phyloP scores from a whole-genome alignment of 2,797 vertebrate genomes.

The Acropternis orthonyx region DNA sequence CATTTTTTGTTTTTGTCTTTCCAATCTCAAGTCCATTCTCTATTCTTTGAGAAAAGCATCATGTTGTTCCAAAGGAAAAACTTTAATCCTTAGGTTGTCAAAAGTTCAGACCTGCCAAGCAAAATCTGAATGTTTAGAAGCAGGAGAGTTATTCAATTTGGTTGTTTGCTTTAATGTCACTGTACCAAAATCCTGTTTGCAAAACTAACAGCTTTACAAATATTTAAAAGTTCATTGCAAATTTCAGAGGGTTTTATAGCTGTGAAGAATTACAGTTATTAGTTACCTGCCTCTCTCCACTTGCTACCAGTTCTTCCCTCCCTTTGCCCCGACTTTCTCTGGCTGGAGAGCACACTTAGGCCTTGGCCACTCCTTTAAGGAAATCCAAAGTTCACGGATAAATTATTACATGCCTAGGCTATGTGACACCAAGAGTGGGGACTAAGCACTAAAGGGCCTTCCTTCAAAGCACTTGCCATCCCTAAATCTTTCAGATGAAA shows the following conservation, averaged over 20 bases:
- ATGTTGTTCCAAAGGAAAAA: background rate
- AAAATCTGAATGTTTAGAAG: background rate
- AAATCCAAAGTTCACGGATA: background rate
- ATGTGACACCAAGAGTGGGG: background rate
- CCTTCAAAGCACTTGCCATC: background rate
- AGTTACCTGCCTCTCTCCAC: background rate
- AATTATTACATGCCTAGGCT: background rate
- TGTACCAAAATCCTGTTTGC: background rate
- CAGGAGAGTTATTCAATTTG: background rate
- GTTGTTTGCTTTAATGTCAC: background rate
- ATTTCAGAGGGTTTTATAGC: background rate
- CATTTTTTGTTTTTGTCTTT: background rate
- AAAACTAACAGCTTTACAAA: background rate
- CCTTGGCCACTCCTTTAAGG: background rate
- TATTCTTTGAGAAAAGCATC: background rate
- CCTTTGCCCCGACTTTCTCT: background rate
- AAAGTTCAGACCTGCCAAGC: background rate
- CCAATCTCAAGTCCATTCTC: rapidly evolving
- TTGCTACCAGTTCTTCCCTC: background rate
- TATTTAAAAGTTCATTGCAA: background rate
- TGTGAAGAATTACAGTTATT: background rate
- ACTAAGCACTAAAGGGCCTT: background rate
- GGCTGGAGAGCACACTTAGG: background rate
- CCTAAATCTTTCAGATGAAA: background rate
- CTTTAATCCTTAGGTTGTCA: background rate